Base-by-base conservation (phyloP, 2,888 invertebrate species). In the Mamestra brassicae region DNA sequence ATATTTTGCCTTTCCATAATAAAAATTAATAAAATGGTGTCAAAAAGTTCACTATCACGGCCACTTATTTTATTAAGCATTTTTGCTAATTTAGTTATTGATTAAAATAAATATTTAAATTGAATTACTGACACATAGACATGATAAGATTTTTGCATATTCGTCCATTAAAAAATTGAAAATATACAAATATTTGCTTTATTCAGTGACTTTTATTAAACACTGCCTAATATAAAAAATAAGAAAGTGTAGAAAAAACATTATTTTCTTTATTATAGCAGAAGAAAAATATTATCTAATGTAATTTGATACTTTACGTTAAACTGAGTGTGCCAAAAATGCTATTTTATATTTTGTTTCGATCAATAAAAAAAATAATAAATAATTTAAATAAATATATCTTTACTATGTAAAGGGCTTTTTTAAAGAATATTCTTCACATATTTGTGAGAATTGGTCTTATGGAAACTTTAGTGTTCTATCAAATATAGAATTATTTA, bases 401-500 rank as follows among this genome's bases (percentile, higher is more conserved):
- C 0, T 3, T 15, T 1, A 15, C 34, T 11, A 8, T 45, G 45
- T 62, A 52, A 50, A 17, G 11, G 4, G 0, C 50, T 42, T 54
- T 17, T 61, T 50, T 55, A 36, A 36, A 61, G 17, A 45, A 50
- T 62, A 69, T 45, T 38, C 11, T 5, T 4, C 2, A 11, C 0
- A 1, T 57, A 36, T 57, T 54, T 17, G 5, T 26, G 4, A 11
- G 13, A 36, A n/a, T 26, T 11, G 15, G 5, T 38, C 1, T 45
- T 15, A 26, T 36, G 15, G 11, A 52, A 80, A 75, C 71, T 88
- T 85, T 80, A 73, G 26, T 45, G 57, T 42, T 77, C 61, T 82
- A 86, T 79, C 65, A 85, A 86, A 81, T 66, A 47, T 2, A 15
- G 17, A 79, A 75, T 58, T 69, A 34, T 69, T 60, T 6, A 11